A percentile compares a stretch with the other conserved stretches of the same genome.
phyloP scores from a whole-genome alignment of 2,888 invertebrate genomes.

The Phengaris arion region DNA sequence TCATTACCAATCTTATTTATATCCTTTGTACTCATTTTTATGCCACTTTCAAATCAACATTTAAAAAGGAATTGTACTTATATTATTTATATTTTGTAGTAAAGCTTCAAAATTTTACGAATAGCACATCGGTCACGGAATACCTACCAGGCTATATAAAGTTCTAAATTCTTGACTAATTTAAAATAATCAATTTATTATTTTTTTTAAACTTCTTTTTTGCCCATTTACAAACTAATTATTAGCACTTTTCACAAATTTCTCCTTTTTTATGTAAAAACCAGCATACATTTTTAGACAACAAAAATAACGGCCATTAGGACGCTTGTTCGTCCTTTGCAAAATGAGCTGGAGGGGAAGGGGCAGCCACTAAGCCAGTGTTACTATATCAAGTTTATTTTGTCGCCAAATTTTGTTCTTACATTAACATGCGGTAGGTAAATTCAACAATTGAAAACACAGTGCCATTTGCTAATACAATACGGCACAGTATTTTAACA shows the following conservation, averaged over 20 bases:
- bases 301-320: slow-evolving; percentile 16
- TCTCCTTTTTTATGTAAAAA: background rate
- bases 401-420: background rate
- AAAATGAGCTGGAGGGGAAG: background rate
- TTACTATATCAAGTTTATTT: background rate
- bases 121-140: slow-evolving; percentile 5
- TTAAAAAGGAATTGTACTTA: background rate
- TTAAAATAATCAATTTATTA: background rate
- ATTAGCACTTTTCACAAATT: background rate
- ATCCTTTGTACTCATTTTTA: slow-evolving; percentile 59
- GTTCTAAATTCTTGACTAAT: background rate
- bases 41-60: slow-evolving; percentile 4
- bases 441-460: no score
- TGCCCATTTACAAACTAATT: background rate
- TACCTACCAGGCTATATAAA: background rate
- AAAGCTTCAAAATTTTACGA: background rate
- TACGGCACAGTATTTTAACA: no score
- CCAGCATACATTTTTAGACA: background rate
- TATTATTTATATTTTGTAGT: background rate
- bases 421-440: background rate
- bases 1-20: slow-evolving; percentile 66
- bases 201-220: background rate
- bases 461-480: no score
- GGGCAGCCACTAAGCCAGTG: background rate
- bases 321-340: slow-evolving; percentile 1